phyloP scores from a whole-genome alignment of 1,140 invertebrate species.

The Oedothorax gibbosus region DNA sequence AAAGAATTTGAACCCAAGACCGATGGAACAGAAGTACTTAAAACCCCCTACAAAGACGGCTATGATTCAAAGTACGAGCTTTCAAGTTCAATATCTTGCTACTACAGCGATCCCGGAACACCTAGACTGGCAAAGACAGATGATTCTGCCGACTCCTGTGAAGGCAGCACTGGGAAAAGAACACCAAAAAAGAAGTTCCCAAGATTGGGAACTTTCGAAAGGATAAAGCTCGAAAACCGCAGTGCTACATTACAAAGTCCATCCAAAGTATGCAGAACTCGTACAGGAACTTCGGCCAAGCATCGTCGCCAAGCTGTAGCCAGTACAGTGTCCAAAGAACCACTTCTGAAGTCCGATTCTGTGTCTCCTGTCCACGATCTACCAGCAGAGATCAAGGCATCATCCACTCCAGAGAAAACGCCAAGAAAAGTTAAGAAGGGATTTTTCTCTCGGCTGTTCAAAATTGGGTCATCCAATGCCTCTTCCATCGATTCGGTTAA shows the following conservation, averaged over 20 bases:
- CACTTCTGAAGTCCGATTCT: slow-evolving; percentile 7
- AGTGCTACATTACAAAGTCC: neutral
- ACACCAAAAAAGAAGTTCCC: slow-evolving; percentile 41
- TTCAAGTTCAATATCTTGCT: neutral
- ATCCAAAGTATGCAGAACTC: neutral
- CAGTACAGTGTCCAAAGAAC: slow-evolving; percentile 31
- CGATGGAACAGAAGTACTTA: neutral
- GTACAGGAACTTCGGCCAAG: slow-evolving; percentile 13
- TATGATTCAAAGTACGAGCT: neutral
- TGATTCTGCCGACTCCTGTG: neutral
- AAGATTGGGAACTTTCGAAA: slow-evolving; percentile 37
- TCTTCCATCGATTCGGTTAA: too few relatives aligned
- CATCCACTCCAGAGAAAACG: neutral
- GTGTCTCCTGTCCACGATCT: neutral
- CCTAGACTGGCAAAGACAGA: slow-evolving; percentile 33
- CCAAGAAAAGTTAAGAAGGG: neutral
- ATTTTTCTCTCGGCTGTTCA: slow-evolving; percentile 30
- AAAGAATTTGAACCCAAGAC: neutral
- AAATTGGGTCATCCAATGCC: neutral
- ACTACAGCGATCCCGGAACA: neutral
- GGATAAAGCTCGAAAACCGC: slow-evolving; percentile 32
- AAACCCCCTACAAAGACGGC: neutral
- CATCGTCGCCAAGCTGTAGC: slow-evolving; percentile 10
- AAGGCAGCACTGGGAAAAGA: neutral
- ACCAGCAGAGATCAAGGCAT: neutral